A percentile compares a stretch with the other conserved stretches of the same genome.
phyloP scores from a whole-genome alignment of 2,888 invertebrate species.

The Malacosoma neustria region DNA sequence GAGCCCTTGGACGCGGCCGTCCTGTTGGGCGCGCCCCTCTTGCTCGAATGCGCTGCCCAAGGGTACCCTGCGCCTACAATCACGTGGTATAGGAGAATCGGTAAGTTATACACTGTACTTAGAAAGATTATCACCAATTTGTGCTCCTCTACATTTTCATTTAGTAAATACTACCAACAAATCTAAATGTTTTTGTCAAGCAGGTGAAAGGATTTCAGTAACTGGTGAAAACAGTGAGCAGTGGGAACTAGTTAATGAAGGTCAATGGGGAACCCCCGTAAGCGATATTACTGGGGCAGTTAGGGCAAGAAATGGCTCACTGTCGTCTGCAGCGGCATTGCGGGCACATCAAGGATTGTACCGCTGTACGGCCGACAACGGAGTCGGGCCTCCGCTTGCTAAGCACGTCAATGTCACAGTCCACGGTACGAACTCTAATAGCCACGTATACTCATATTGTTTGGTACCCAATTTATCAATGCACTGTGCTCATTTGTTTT shows the following conservation, averaged over 20 bases:
- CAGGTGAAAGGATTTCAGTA: conserved; percentile 17
- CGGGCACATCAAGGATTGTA: conserved; percentile 84
- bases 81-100: conserved; percentile 76
- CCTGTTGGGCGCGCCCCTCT: conserved; percentile 79
- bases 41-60: conserved; percentile 81
- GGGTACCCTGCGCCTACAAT: conserved; percentile 82
- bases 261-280: conserved; percentile 14
- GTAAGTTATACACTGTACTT: conserved; percentile 14
- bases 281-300: conserved; percentile 8
- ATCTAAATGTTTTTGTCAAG: no score
- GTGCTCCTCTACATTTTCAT: no score
- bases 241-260: conserved; percentile 23
- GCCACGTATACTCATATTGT: no score
- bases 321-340: conserved; percentile 78
- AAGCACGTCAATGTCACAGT: conserved; percentile 87
- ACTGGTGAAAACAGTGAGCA: conserved; percentile 23
- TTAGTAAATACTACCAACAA: no score
- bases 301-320: conserved; percentile 63
- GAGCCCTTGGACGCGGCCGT: conserved; percentile 82
- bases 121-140: no score
- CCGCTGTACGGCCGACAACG: conserved; percentile 88
- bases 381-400: conserved; percentile 85
- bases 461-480: no score
- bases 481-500: no score
- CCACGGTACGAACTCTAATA: conserved; percentile 82